Conservation (phyloP, 2,888 invertebrate species). For the Drosophila subquinaria region DNA sequence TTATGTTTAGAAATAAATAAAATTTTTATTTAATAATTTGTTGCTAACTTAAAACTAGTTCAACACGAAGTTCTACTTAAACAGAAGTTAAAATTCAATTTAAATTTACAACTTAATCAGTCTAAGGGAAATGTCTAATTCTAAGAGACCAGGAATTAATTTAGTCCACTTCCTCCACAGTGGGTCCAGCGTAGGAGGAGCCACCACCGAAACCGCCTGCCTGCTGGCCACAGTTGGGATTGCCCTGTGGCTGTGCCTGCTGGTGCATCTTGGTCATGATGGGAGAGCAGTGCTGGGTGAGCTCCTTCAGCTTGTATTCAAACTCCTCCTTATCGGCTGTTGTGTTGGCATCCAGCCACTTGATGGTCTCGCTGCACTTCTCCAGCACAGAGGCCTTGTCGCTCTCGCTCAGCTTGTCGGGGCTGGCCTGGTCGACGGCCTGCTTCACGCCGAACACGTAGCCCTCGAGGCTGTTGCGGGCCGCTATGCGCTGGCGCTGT, state of each 20-base stretch:
- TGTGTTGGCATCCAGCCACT: constrained; percentile 92
- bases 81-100: neutral
- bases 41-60: constrained; percentile 43
- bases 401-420: constrained; percentile 87
- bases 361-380: constrained; percentile 87
- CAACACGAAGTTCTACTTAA: constrained; percentile 17
- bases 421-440: constrained; percentile 89
- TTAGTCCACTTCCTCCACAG: constrained; percentile 68
- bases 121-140: neutral
- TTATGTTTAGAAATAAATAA: constrained; percentile 45
- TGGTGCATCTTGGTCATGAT: constrained; percentile 86
- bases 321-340: constrained; percentile 92
- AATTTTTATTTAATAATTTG: constrained; percentile 28
- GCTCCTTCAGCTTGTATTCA: constrained; percentile 86
- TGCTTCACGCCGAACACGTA: constrained; percentile 91
- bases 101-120: constrained; percentile 6
- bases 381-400: constrained; percentile 90
- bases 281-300: constrained; percentile 85
- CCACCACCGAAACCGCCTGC: constrained; percentile 35
- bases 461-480: constrained; percentile 90
- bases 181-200: constrained; percentile 47
- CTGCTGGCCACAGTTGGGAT: constrained; percentile 61
- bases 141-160: neutral
- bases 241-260: constrained; percentile 71
- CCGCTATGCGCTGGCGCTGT: constrained; percentile 89